phyloP scores from a whole-genome alignment of 2,888 invertebrate species.

The Hirtodrosophila trivittata region DNA sequence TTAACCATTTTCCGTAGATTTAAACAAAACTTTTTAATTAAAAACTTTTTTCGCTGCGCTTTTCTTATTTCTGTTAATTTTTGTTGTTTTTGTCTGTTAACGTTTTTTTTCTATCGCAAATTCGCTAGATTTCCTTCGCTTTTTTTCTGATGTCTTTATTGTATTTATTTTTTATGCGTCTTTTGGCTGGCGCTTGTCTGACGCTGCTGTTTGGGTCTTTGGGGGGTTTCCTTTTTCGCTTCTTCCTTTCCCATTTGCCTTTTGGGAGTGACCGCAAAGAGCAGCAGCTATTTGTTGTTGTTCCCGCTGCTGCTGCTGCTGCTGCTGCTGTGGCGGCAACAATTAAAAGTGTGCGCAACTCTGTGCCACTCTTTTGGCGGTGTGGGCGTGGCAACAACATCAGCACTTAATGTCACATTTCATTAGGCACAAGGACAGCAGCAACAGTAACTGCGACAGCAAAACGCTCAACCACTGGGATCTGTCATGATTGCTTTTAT shows the following conservation, averaged over 20 bases:
- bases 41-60: conserved; percentile 61
- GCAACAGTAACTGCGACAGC: conserved; percentile 13
- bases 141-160: conserved; percentile 54
- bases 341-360: conserved; percentile 72
- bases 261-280: conserved; percentile 41
- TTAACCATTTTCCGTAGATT: conserved; percentile 56
- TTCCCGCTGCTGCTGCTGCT: conserved; percentile 20
- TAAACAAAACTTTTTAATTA: conserved; percentile 73
- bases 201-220: conserved; percentile 14
- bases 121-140: conserved; percentile 59
- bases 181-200: conserved; percentile 72
- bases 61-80: conserved; percentile 10
- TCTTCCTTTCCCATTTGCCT: conserved; percentile 17
- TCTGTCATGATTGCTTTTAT: conserved; percentile 25
- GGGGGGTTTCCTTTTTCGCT: conserved; percentile 21
- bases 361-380: conserved; percentile 51
- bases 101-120: conserved; percentile 39
- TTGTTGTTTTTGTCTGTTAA: conserved; percentile 4
- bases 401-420: conserved; percentile 75
- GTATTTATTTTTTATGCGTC: conserved; percentile 65
- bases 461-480: conserved; percentile 15
- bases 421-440: conserved; percentile 53
- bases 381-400: conserved; percentile 43
- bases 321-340: conserved; percentile 51
- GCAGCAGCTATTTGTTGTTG: conserved; percentile 41